Base-by-base conservation (phyloP, 2,888 invertebrate species). In the Escarpia spicata region DNA sequence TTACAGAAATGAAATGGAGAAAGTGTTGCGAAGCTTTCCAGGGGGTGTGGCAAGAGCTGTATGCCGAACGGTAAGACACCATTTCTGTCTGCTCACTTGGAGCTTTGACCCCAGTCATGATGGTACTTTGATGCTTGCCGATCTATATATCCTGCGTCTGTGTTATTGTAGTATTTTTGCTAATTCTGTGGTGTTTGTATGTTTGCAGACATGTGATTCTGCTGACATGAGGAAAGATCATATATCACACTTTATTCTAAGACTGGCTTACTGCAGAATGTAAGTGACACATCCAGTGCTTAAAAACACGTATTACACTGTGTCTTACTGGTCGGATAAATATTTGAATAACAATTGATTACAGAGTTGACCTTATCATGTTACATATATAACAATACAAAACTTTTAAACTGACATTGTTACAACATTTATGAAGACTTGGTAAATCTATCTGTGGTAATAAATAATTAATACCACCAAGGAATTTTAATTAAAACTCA, bases 181-280 rank as follows among this genome's bases (percentile, higher is more conserved):
- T 75, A 26, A 75, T 26, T 26, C 75, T 75, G 75, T 75, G 75
- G 75, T 75, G 26, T 75, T 75, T 75, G 19, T 75, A 26, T 75
- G 26, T 37, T 31, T 75, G 31, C 43, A 75, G 92, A 89, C 10
- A 43, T 75, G 92, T 89, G 43, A 58, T n/a, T 15, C 31, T 10
- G 43, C 15, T 1, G 92, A 90, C 45, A 12, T 90, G 31, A 90
- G 95, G 58, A 95, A 96, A 93, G 99, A 99, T 96, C 98, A 98
- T 95, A 97, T 99, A 92, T 98, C 99, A 0, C 99, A 99, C 96
- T 99, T 98, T 96, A 98, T 99, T 95, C 97, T 99, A 3, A 97
- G 99, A 93, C 96, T 99, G 93, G 98, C 98, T 0, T 99, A 98
- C 96, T 99, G 99, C 96, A 97, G 98, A 95, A 96, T 96, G 96